Evolutionary conservation across 53 echinoderm and acorn worm species (phyloP), one percentile per base, ranked within the genome.

Genomic region (Arbacia lixula): DNA sequence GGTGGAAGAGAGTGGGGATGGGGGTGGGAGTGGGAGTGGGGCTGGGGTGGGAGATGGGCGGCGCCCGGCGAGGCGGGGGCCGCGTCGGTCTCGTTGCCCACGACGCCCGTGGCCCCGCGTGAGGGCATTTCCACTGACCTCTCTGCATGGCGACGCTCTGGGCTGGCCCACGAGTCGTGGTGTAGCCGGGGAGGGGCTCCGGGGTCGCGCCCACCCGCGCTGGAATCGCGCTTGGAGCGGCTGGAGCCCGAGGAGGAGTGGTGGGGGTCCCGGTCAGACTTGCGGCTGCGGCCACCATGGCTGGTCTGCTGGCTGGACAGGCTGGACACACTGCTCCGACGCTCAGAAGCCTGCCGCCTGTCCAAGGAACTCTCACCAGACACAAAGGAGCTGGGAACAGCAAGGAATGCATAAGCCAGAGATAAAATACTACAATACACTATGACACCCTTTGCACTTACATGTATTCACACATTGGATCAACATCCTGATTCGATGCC

Each of bases 61-160:
- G 27, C 40, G 22, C 82, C 58, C 26, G 36, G 60, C n/a, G 78
- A 77, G 78, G 78, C 35, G 24, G 58, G 37, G 25, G 57, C 24
- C n/a, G 78, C 56, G 19, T 77, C 78, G 40, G 36, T 32, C 57
- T 77, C 77, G 41, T 36, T 36, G n/a, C 68, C 39, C 25, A 38
- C 39, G 17, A 38, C 68, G 25, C 71, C 71, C 21, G 52, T 33
- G 27, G 63, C 63, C 29, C 62, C 82, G 43, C 43, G 42, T 36
- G 60, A 37, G 4, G 79, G 60, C 63, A 81, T 81, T 81, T 81
- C 82, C 82, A 81, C 82, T 81, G 82, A 81, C 82, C 82, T 81
- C 62, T 81, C 82, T 16, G 82, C 43, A 51, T 52, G 82, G 65
- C 50, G 82, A 50, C 50, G 82, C 35, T 81, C 82, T 9, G 82